Conservation (phyloP, 2,113 vertebrate genomes). For the Mustelus asterias region DNA sequence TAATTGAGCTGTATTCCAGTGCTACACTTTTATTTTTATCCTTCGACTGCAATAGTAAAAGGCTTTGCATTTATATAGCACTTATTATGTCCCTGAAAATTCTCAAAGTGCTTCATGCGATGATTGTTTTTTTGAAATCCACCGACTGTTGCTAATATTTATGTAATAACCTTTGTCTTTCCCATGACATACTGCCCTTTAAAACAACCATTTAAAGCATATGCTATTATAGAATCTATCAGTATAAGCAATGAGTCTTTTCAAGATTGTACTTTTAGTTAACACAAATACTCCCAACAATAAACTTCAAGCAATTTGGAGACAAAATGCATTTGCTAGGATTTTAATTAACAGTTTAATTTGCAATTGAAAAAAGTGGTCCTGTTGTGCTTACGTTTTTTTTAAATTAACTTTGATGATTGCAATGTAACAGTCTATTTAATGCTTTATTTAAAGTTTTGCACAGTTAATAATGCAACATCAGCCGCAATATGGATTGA, state of each 20-base stretch:
- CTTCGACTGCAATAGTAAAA: not conserved
- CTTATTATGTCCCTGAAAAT: not conserved
- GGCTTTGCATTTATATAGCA: slow-evolving; percentile 9
- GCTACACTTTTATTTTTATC: not conserved
- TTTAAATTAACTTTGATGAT: slow-evolving; percentile 19
- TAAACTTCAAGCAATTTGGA: slow-evolving; percentile 18
- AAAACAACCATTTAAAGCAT: not conserved
- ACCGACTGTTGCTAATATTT: not conserved
- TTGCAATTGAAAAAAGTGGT: slow-evolving; percentile 14
- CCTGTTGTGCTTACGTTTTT: not conserved
- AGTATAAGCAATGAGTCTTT: not conserved
- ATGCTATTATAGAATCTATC: not conserved
- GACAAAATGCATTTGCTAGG: slow-evolving; percentile 13
- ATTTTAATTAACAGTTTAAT: slow-evolving; percentile 32
- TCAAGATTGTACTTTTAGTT: not conserved
- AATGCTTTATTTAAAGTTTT: slow-evolving; percentile 33
- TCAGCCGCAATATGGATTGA: not conserved
- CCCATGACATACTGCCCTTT: not conserved
- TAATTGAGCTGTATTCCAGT: not conserved
- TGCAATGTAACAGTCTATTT: slow-evolving; percentile 22
- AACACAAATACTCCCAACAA: not conserved
- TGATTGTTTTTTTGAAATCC: not conserved
- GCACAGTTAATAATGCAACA: slow-evolving; percentile 13
- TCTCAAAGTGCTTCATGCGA: not conserved
- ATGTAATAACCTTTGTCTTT: slow-evolving; percentile 3